phyloP scores from a whole-genome alignment of 2,888 invertebrate genomes.

The Heliconius sara region DNA sequence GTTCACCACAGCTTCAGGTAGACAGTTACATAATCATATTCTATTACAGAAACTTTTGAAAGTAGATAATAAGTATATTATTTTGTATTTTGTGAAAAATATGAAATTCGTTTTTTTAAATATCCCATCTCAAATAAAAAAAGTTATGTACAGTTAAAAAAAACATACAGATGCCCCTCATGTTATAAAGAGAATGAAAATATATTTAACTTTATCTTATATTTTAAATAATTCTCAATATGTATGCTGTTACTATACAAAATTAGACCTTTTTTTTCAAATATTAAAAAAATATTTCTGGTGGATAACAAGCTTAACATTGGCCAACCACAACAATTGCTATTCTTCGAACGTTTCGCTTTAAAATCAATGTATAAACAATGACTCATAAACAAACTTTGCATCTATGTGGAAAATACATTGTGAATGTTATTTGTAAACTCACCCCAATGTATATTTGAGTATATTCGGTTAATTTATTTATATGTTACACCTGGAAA shows the following conservation, averaged over 20 bases:
- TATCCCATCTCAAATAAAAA: neutral
- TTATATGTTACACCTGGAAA: neutral
- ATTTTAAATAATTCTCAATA: neutral
- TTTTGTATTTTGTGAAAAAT: too few relatives aligned
- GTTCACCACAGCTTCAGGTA: conserved; percentile 10
- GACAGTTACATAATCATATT: neutral
- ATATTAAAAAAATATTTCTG: neutral
- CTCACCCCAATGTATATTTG: neutral
- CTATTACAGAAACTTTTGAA: neutral
- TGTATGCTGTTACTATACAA: neutral
- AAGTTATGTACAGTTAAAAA: too few relatives aligned
- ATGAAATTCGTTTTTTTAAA: too few relatives aligned
- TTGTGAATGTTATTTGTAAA: neutral
- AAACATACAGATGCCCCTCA: too few relatives aligned
- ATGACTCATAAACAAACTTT: conserved; percentile 37
- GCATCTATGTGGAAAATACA: conserved; percentile 23
- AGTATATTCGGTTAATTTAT: neutral
- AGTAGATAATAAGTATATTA: neutral
- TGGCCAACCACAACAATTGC: conserved; percentile 34
- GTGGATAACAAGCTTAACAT: conserved; percentile 18
- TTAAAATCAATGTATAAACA: conserved; percentile 36
- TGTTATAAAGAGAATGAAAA: too few relatives aligned
- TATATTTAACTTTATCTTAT: neutral
- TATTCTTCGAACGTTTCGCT: conserved; percentile 39
- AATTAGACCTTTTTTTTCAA: neutral